Base-by-base conservation (phyloP, 2,113 vertebrate genomes). In the Xyliphius kryptos region DNA sequence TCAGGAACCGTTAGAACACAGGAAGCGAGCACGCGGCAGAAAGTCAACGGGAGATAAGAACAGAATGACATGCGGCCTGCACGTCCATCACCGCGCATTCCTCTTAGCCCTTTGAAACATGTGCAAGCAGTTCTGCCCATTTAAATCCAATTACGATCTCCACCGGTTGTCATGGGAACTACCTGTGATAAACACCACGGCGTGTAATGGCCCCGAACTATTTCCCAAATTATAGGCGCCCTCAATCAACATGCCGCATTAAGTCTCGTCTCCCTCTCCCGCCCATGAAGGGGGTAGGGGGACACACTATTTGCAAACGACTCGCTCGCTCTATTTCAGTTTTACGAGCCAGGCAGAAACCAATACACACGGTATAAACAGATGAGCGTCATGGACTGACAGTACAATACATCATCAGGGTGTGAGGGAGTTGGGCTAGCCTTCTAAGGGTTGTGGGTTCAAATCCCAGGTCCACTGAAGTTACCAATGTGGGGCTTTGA, bases 181-280 rank as follows among this genome's bases (percentile, higher is more conserved):
- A 78, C 76, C 78, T 78, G 78, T 70, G 74, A 76, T 75, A 78
- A 80, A 80, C 72, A 76, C 74, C 60, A 60, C 32, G 19, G 59
- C 41, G 57, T 38, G 57, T 75, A 77, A 77, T 73, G 57, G 77
- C 60, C 71, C 50, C 56, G 21, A 69, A 76, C 74, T 67, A 73
- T 75, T 67, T 61, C 57, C 57, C 70, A 70, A 74, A 80, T 76
- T 80, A 77, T 65, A 73, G 78, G 59, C 47, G n/a, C 66, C 68
- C 68, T 77, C 72, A 69, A 73, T 79, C 74, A 76, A 67, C 74
- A 68, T 61, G 53, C 55, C 14, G 63, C 63, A 74, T 72, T 69
- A 69, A 55, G 36, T 32, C 53, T 44, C 53, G 48, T 61, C 51
- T 17, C 52, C 54, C 20, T 50, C 40, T 47, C 55, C 40, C 22